Evolutionary conservation across 2,113 vertebrate species (phyloP).

Genomic region (Microcebus jonahi): DNA sequence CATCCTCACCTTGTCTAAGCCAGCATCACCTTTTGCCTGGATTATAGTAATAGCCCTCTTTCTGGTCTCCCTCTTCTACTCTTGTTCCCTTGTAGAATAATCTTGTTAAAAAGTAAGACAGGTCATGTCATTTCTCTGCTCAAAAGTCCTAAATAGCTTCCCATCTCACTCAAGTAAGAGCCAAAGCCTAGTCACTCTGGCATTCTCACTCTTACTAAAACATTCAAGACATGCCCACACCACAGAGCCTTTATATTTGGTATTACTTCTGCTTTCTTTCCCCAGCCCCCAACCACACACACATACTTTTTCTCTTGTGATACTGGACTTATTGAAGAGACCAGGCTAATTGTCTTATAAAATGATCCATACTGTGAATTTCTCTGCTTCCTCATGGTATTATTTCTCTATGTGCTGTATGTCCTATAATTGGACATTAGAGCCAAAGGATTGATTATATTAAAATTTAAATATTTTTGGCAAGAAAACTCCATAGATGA

Average conservation of each 20-base stretch:
- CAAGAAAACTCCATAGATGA: not conserved
- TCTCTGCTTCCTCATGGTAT: not conserved
- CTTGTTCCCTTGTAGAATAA: not conserved
- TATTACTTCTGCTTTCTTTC: not conserved
- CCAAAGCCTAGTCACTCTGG: not conserved
- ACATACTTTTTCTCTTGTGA: not conserved
- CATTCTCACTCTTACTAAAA: constrained; percentile 31
- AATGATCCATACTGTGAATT: constrained; percentile 18
- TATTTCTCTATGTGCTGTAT: constrained; percentile 17
- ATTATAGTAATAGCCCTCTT: not conserved
- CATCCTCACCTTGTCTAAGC: not conserved
- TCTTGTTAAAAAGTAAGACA: constrained; percentile 36
- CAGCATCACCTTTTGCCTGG: constrained; percentile 27
- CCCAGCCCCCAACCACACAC: not conserved
- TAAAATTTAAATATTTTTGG: constrained; percentile 48
- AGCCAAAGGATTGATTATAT: not conserved
- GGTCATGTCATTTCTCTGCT: constrained; percentile 22
- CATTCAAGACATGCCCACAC: not conserved
- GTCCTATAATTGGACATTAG: not conserved
- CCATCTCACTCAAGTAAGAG: not conserved
- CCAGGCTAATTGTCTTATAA: not conserved
- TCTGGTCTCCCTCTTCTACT: not conserved
- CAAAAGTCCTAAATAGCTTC: constrained; percentile 35
- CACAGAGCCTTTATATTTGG: not conserved
- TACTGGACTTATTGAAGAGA: not conserved